A percentile compares a stretch with the other conserved stretches of the same genome.
phyloP scores from a whole-genome alignment of 2,888 invertebrate genomes.

The Nephrotoma guestfalica region DNA sequence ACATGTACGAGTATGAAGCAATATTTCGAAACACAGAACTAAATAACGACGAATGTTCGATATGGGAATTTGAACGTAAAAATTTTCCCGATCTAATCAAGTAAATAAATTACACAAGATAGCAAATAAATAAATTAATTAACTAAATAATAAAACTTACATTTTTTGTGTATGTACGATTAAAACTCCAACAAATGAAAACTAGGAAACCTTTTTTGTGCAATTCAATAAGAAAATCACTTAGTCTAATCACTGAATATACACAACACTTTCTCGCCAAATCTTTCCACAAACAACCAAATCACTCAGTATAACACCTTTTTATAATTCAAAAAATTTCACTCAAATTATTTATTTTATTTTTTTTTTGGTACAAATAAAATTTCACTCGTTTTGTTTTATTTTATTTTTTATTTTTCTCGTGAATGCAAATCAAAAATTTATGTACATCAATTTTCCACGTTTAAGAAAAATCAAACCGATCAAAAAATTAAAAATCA shows the following conservation, averaged over 20 bases:
- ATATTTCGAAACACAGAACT: not conserved
- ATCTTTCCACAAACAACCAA: not conserved
- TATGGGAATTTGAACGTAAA: not conserved
- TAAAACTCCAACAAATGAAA: not conserved
- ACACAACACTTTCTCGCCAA: not conserved
- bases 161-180: not conserved
- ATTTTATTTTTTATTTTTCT: not conserved
- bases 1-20: not conserved
- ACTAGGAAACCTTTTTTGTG: not conserved
- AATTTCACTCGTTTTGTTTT: not conserved
- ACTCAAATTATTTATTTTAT: not conserved
- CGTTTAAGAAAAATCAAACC: not conserved
- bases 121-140: not conserved
- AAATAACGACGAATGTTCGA: not conserved
- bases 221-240: not conserved
- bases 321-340: not conserved
- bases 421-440: not conserved
- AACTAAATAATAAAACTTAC: not conserved
- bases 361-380: not conserved
- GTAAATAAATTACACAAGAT: not conserved
- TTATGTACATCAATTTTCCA: not conserved
- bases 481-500: not conserved
- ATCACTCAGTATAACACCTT: not conserved
- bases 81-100: not conserved
- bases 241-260: not conserved